These are phyloP conservation scores for Lepidostoma basale DNA, from an alignment of 1,140 invertebrate genomes.

Conservation along the genomic window DNA sequence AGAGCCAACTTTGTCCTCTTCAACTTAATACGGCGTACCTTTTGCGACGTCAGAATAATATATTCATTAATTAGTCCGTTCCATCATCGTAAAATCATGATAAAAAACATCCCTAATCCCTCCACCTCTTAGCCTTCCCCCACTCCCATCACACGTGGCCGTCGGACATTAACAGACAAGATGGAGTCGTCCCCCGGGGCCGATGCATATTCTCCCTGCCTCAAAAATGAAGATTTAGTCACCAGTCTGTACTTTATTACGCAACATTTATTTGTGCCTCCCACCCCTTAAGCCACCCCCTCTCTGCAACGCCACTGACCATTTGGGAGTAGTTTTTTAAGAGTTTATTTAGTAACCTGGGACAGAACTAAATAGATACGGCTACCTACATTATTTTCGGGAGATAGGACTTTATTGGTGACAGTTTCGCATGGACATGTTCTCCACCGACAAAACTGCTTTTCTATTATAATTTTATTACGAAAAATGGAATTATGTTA, in stretches of 20 bases:
- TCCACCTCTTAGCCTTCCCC: neutral
- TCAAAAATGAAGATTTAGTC: conserved; percentile 47
- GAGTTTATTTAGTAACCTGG: conserved; percentile 24
- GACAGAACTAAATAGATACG: conserved; percentile 15
- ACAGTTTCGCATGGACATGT: too few relatives aligned
- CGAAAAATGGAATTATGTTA: too few relatives aligned
- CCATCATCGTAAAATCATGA: conserved; percentile 24
- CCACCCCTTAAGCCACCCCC: neutral
- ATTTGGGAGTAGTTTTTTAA: conserved; percentile 30
- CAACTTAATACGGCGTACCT: too few relatives aligned
- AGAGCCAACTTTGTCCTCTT: too few relatives aligned
- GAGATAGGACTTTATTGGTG: too few relatives aligned
- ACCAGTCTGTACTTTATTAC: conserved; percentile 44
- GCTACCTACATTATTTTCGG: conserved; percentile 5
- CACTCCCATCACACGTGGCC: conserved; percentile 16
- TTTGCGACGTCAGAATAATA: conserved; percentile 18
- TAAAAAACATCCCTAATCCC: conserved; percentile 30
- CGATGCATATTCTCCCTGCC: conserved; percentile 44
- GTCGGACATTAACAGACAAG: conserved; percentile 44
- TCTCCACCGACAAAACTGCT: too few relatives aligned
- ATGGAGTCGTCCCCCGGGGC: conserved; percentile 45
- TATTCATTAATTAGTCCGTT: conserved; percentile 27
- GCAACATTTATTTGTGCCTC: conserved; percentile 42
- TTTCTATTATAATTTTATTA: too few relatives aligned
- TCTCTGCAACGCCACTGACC: conserved; percentile 3